phyloP scores from a whole-genome alignment of 2,113 vertebrate genomes.

The Brachyistius frenatus region DNA sequence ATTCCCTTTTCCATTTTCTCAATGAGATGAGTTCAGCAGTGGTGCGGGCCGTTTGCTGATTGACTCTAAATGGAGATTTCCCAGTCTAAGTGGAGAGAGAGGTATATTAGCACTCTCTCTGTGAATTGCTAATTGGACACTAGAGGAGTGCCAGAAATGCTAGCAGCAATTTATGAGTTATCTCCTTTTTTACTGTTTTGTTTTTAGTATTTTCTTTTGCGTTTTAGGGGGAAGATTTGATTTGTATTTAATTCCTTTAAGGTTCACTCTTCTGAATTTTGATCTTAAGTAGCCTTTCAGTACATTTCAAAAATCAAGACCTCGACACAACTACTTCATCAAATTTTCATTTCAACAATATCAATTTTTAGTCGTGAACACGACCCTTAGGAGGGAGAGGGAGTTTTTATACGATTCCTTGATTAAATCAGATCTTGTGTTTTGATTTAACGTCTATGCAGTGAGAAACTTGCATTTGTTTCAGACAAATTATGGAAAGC shows the following conservation, averaged over 20 bases:
- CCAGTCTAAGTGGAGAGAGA: constrained; percentile 91
- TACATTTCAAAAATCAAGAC: constrained; percentile 31
- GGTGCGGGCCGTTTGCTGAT: constrained; percentile 91
- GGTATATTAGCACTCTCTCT: constrained; percentile 90
- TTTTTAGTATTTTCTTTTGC: constrained; percentile 25
- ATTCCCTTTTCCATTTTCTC: constrained; percentile 78
- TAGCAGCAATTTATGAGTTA: constrained; percentile 81
- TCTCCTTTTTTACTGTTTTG: constrained; percentile 76
- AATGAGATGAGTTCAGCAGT: constrained; percentile 78
- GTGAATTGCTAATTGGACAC: constrained; percentile 95
- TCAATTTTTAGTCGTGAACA: constrained; percentile 48
- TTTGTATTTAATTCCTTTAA: constrained; percentile 71
- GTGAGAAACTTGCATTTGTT: constrained; percentile 21
- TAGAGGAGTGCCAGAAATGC: constrained; percentile 88
- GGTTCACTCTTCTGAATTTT: constrained; percentile 29
- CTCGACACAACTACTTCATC: neutral
- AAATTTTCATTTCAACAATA: constrained; percentile 32
- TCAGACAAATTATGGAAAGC: constrained; percentile 30
- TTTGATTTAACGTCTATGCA: constrained; percentile 33
- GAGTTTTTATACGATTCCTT: constrained; percentile 32
- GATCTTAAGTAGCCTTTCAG: constrained; percentile 29
- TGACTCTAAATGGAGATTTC: constrained; percentile 98
- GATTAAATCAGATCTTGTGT: constrained; percentile 53
- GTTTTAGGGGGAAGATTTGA: neutral
- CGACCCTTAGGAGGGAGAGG: constrained; percentile 31